Evolutionary conservation across 2,888 invertebrate species (phyloP), one percentile per base, ranked within the genome.

Genomic region (Chouioia cunea): DNA sequence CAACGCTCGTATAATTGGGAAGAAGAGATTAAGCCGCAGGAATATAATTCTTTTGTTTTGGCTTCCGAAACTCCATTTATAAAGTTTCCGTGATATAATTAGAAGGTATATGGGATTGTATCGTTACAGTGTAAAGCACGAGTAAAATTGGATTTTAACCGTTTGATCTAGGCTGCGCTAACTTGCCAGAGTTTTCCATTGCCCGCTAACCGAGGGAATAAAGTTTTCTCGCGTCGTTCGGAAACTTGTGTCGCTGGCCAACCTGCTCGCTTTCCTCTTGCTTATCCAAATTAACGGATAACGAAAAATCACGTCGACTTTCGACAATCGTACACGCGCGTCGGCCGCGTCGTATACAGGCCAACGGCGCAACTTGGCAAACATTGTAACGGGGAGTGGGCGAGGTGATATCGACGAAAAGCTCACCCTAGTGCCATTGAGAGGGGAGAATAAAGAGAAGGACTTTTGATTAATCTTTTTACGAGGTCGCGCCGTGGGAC

Each of bases 381-480:
- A 63, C 53, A 65, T 67, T 67, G 64, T 64, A 59, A 53, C 10
- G 53, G 48, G 46, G 66, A 43, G 66, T 6, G 36, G 10, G 36
- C 36, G 65, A 20, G 66, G 43, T 71, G 52, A 64, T 67, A 67
- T 67, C 57, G 70, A 71, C 67, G 66, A 66, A 71, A 67, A 27
- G 63, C 62, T 67, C 65, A 70, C 57, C 63, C 43, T 14, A 18
- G 3, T 20, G 60, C 16, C 20, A 22, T 2, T n/a, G 59, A n/a
- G 36, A 18, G 58, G 53, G 16, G 50, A 52, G 50, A 65, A 56
- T 48, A 60, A 54, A 70, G 65, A 70, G 56, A 65, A 62, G 65
- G 65, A 65, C 70, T 60, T n/a, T 70, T 70, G 70, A 70, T 70
- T 70, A 70, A 65, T 70, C 65, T 70, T 70, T 70, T 70, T 52